Evolutionary conservation across 2,797 vertebrate genomes (phyloP).

Genomic region (Myotis vivesi): DNA sequence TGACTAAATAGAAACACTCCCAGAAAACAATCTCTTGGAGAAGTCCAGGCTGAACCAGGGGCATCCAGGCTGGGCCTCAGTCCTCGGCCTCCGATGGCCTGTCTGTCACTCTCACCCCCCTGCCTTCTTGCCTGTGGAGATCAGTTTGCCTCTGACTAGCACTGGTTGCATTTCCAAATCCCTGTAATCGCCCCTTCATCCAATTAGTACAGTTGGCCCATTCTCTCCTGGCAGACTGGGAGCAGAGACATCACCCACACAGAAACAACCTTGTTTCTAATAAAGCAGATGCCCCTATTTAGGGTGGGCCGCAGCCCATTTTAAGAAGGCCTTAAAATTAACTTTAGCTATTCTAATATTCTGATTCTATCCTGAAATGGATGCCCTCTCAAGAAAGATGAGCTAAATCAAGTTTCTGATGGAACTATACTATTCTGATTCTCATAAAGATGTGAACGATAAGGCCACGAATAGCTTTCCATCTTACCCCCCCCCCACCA

Average conservation of each 20-base stretch:
- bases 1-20: background rate
- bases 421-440: background rate
- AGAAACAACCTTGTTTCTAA: background rate
- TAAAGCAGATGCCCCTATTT: background rate
- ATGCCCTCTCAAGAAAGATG: background rate
- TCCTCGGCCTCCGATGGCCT: background rate
- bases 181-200: constrained; percentile 8
- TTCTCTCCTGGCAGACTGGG: background rate
- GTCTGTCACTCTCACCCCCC: background rate
- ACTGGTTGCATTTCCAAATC: background rate
- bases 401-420: background rate
- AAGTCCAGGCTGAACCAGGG: background rate
- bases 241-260: background rate
- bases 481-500: background rate
- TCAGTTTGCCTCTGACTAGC: background rate
- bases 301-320: background rate
- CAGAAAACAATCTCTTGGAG: background rate
- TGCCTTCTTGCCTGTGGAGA: background rate
- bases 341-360: background rate
- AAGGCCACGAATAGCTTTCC: background rate
- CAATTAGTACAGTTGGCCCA: background rate
- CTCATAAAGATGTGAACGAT: no score
- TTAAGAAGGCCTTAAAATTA: background rate
- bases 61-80: background rate
- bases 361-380: background rate